Base-by-base conservation (phyloP, 2,888 invertebrate genomes). In the Agriopis marginaria region DNA sequence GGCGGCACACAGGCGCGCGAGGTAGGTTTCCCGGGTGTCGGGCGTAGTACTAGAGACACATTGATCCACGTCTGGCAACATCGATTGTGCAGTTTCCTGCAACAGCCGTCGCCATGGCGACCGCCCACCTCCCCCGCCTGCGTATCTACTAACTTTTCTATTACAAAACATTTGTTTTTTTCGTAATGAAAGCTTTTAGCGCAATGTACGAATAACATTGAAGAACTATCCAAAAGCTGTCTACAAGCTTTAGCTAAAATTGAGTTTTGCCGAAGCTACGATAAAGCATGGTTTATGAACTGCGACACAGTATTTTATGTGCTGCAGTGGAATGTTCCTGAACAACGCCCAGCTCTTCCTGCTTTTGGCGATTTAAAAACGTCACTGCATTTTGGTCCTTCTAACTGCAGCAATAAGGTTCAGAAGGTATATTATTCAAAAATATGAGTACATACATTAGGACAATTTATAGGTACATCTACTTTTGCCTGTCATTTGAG, bases 1-100 rank as follows among this genome's bases (percentile, higher is more conserved):
- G 70, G 71, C 70, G 71, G 77, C 91, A 89, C 89, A 90, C 89
- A 68, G 58, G 50, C 71, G 75, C 66, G 66, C 60, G 70, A 82
- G 87, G 87, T 86, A 90, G 89, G 88, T 89, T 89, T 87, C 89
- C 90, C 92, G 90, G 90, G 90, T 86, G 87, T 84, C 89, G 89
- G 87, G 89, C 93, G 92, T 94, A 94, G 94, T 94, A 93, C 94
- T 94, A 94, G 92, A 93, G 92, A 94, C 94, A 94, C 94, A 93
- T 94, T 94, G 94, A 93, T 93, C 94, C 92, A 93, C 91, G 93
- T 94, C 94, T 93, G 92, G 92, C 91, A 88, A 87, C 93, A 94
- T 94, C 91, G 94, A 94, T 93, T 94, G 89, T 92, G 93, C 93
- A 93, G 94, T 91, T 92, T 93, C 94, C 93, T 93, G 93, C 93